These are phyloP conservation scores for Chionoecetes opilio DNA, from an alignment of 1,140 invertebrate species.

Conservation along the genomic window DNA sequence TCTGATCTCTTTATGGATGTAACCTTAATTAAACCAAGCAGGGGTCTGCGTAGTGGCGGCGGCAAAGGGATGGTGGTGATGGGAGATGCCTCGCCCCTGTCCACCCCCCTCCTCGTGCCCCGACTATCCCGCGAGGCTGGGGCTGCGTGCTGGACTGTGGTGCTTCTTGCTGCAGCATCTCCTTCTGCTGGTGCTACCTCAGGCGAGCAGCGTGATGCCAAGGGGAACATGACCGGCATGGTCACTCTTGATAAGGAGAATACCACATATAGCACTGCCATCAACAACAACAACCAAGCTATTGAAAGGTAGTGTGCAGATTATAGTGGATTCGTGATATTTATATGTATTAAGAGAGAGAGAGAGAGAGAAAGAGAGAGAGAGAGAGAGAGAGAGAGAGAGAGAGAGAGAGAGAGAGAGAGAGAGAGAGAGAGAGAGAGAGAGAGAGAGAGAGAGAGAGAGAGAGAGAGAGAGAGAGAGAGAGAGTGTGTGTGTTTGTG, in stretches of 20 bases:
- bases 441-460: no score
- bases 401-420: no score
- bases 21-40: not conserved
- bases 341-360: no score
- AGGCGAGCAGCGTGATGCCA: not conserved
- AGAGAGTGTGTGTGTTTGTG: no score
- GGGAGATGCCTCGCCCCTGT: not conserved
- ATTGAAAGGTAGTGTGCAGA: not conserved
- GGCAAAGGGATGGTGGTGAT: not conserved
- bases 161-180: not conserved
- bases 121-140: not conserved
- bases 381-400: no score
- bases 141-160: not conserved
- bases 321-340: no score
- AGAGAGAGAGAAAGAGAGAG: no score
- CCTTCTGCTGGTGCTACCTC: not conserved
- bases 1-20: not conserved
- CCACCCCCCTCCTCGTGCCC: not conserved
- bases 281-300: not conserved
- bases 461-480: no score
- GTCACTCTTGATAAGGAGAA: not conserved
- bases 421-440: no score
- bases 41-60: not conserved
- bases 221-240: not conserved
- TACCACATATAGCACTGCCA: not conserved